Conservation (phyloP, 2,888 invertebrate genomes). For the Drosophila tanythrix region DNA sequence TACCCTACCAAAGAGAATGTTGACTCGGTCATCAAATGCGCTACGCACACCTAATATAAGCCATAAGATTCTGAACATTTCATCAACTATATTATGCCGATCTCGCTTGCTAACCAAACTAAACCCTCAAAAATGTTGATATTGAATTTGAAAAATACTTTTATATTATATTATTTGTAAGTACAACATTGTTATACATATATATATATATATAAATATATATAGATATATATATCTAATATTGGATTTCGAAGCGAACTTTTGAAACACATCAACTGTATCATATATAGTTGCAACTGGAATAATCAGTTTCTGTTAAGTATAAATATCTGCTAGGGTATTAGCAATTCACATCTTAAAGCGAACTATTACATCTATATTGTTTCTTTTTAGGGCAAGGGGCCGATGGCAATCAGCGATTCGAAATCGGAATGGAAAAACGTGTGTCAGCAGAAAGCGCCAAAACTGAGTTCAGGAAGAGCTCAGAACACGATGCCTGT, state of each 20-base stretch:
- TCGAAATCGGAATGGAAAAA: slow-evolving; percentile 48
- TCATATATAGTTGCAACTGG: background rate
- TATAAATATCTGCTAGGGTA: slow-evolving; percentile 3
- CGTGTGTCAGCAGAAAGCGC: slow-evolving; percentile 66
- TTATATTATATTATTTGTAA: background rate
- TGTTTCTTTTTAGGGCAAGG: background rate
- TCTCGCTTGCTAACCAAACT: background rate
- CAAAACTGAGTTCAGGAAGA: slow-evolving; percentile 26
- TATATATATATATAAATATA: no score
- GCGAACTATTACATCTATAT: background rate
- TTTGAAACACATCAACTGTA: background rate
- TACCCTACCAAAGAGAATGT: slow-evolving; percentile 2
- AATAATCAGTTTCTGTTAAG: background rate
- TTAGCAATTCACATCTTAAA: background rate
- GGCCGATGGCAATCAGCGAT: slow-evolving; percentile 60
- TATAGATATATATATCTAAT: background rate
- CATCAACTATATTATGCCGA: background rate
- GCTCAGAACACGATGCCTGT: slow-evolving; percentile 38
- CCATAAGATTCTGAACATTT: background rate
- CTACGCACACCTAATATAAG: background rate
- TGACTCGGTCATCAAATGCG: background rate
- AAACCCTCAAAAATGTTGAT: background rate
- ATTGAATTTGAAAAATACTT: background rate
- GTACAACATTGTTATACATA: background rate
- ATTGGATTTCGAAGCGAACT: background rate